These are phyloP conservation scores for Amiota mariae DNA, from an alignment of 2,888 invertebrate species.

Conservation along the genomic window DNA sequence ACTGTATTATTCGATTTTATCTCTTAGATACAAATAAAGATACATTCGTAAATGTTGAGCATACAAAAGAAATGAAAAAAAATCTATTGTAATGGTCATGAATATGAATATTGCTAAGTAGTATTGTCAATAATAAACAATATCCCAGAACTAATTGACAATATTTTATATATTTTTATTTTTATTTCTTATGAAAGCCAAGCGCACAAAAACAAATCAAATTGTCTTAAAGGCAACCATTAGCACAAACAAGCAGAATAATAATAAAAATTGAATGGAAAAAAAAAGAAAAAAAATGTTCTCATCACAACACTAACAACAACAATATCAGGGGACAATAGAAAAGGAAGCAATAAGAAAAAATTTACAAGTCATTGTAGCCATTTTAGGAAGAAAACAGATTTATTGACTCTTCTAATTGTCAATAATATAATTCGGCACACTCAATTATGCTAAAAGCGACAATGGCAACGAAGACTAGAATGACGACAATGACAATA, in stretches of 20 bases:
- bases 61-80: no score
- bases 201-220: no score
- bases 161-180: background rate
- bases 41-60: no score
- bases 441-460: constrained; percentile 60
- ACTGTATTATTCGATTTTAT: no score
- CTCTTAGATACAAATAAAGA: no score
- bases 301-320: constrained; percentile 38
- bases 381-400: constrained; percentile 36
- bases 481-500: no score
- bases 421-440: constrained; percentile 53
- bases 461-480: constrained; percentile 46
- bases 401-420: constrained; percentile 62
- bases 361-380: constrained; percentile 57
- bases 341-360: constrained; percentile 35
- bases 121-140: no score
- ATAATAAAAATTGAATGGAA: background rate
- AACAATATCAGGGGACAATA: constrained; percentile 40
- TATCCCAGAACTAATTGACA: background rate
- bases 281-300: background rate
- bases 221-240: no score
- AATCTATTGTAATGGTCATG: no score
- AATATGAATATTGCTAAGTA: no score
- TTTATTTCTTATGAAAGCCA: no score
- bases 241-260: background rate